Evolutionary conservation across 2,797 vertebrate genomes (phyloP).

Genomic region (Dipus sagitta): DNA sequence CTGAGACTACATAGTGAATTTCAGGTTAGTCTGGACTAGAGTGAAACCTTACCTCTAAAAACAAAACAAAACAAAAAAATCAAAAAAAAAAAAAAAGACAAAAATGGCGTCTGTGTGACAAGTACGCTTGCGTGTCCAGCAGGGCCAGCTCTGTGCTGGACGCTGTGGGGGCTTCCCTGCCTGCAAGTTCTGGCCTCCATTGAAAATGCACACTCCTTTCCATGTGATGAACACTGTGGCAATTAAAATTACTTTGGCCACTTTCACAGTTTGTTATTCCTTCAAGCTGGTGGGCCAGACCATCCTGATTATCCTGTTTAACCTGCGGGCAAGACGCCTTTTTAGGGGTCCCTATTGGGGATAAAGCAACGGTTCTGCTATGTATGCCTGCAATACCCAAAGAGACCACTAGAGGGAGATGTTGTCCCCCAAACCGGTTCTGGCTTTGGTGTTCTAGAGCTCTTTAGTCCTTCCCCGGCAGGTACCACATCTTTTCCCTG

Average conservation of each 20-base stretch:
- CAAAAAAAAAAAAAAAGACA: too few relatives aligned
- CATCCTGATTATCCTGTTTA: neutral
- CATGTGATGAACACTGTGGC: neutral
- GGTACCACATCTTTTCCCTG: neutral
- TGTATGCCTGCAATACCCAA: neutral
- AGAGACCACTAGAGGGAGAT: constrained; percentile 29
- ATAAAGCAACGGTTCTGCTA: neutral
- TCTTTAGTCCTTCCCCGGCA: accelerated
- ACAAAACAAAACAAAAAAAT: too few relatives aligned
- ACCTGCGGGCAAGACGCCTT: accelerated
- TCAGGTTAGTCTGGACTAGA: too few relatives aligned
- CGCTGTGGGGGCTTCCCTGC: accelerated
- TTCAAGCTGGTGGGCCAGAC: neutral
- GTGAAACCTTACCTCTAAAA: too few relatives aligned
- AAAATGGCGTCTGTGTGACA: neutral
- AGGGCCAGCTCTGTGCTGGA: too few relatives aligned
- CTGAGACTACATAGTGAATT: too few relatives aligned
- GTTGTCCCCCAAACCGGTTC: neutral
- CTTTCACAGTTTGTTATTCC: neutral
- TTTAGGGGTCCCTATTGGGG: neutral
- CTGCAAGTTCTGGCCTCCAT: neutral
- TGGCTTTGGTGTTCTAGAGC: accelerated
- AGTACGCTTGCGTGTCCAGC: accelerated
- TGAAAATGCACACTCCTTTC: neutral
- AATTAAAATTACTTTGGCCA: neutral